These are phyloP conservation scores for Cistogaster globosa DNA, from an alignment of 2,888 invertebrate species.

Conservation along the genomic window DNA sequence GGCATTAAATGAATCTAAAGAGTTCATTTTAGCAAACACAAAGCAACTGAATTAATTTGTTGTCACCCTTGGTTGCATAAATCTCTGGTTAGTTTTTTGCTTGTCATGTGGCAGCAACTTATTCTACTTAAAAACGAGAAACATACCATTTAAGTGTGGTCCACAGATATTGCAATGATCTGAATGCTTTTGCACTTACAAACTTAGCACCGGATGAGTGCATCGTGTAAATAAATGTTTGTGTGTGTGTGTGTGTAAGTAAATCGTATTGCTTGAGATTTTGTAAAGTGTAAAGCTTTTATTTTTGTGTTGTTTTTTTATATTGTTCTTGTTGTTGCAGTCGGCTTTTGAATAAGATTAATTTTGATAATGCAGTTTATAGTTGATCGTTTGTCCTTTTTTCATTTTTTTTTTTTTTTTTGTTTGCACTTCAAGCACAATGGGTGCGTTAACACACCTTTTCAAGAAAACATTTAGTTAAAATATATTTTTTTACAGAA, in stretches of 20 bases:
- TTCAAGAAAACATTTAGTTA: too few species aligned
- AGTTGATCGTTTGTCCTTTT: constrained; percentile 61
- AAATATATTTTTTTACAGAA: too few species aligned
- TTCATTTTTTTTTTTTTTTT: constrained; percentile 25
- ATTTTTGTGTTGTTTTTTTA: constrained; percentile 19
- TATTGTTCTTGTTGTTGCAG: constrained; percentile 40
- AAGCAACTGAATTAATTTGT: constrained; percentile 82
- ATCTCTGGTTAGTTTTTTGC: constrained; percentile 70
- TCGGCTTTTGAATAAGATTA: constrained; percentile 60
- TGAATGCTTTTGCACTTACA: constrained; percentile 32
- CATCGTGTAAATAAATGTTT: background rate
- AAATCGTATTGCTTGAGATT: constrained; percentile 47
- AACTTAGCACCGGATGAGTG: constrained; percentile 4
- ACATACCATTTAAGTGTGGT: constrained; percentile 69
- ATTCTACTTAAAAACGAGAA: constrained; percentile 58
- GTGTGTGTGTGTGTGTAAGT: too few species aligned
- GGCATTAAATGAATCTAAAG: constrained; percentile 52
- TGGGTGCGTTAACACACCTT: background rate
- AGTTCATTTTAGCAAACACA: constrained; percentile 46
- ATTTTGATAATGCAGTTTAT: constrained; percentile 69
- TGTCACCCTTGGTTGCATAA: constrained; percentile 80
- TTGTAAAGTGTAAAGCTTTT: constrained; percentile 64
- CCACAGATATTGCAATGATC: constrained; percentile 45
- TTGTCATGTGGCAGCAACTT: constrained; percentile 47
- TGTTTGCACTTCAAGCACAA: constrained; percentile 34